These are phyloP conservation scores for Quadroppia sp. DNA, from an alignment of 2,888 invertebrate species.

Conservation along the genomic window DNA sequence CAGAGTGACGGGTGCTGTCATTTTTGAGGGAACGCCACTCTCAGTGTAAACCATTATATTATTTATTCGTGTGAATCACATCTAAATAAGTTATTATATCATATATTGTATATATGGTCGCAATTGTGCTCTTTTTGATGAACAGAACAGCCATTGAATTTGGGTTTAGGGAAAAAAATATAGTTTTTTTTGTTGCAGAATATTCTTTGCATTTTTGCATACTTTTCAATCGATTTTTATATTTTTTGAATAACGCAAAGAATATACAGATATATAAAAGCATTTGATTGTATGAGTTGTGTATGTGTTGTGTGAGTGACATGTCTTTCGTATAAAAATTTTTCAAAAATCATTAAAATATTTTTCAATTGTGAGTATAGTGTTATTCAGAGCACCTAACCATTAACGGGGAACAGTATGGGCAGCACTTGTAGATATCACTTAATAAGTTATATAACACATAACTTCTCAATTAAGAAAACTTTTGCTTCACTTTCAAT, in stretches of 20 bases:
- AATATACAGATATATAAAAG: conserved; percentile 4
- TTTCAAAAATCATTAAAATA: conserved; percentile 13
- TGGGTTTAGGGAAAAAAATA: too few species aligned
- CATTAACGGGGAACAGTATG: background rate
- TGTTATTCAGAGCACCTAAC: background rate
- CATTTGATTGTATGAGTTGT: conserved; percentile 16
- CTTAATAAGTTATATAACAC: background rate
- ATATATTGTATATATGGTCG: conserved; percentile 14
- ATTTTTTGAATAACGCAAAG: background rate
- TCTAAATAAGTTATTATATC: conserved; percentile 34
- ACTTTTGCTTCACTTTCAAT: background rate
- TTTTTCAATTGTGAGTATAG: background rate
- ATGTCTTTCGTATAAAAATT: background rate
- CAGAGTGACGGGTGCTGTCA: background rate
- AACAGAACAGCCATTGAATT: background rate
- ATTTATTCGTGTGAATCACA: conserved; percentile 25
- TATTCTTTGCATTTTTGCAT: background rate
- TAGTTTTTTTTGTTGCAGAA: too few species aligned
- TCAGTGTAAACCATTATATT: conserved; percentile 7
- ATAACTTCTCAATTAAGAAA: conserved; percentile 33
- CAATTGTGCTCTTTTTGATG: conserved; percentile 13
- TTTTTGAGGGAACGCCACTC: conserved; percentile 23
- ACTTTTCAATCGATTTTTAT: conserved; percentile 14
- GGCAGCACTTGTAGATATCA: background rate
- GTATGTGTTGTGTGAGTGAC: conserved; percentile 14